Evolutionary conservation across 2,888 invertebrate genomes (phyloP).

Genomic region (Plutella xylostella): DNA sequence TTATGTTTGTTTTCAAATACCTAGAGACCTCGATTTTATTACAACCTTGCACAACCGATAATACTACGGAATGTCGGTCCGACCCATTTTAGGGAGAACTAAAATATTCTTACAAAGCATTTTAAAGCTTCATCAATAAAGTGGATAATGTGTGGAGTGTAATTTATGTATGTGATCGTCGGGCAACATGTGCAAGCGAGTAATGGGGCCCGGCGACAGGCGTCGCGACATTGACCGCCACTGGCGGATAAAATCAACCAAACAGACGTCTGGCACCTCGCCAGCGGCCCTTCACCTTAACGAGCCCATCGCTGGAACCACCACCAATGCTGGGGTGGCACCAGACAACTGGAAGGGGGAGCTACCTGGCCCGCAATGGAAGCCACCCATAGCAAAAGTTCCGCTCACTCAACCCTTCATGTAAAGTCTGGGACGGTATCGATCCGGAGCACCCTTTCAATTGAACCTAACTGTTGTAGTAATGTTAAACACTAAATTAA

Average conservation of each 20-base stretch:
- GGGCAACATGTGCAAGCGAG: slow-evolving; percentile 42
- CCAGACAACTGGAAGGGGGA: no score
- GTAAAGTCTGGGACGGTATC: slow-evolving; percentile 8
- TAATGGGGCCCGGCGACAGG: slow-evolving; percentile 16
- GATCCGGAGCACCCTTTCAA: not conserved
- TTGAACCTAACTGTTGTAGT: no score
- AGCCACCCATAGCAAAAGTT: not conserved
- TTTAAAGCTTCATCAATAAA: no score
- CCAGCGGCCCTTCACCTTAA: slow-evolving; percentile 58
- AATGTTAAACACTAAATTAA: no score
- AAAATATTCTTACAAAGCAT: no score
- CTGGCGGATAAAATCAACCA: slow-evolving; percentile 60
- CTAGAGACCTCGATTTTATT: no score
- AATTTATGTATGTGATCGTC: no score
- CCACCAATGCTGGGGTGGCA: slow-evolving; percentile 9
- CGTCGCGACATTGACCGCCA: slow-evolving; percentile 68
- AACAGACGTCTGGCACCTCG: slow-evolving; percentile 57
- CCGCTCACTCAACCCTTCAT: not conserved
- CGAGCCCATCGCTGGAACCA: slow-evolving; percentile 27
- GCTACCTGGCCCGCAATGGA: not conserved
- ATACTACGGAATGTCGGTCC: no score
- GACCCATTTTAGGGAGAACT: no score
- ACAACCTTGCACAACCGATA: no score
- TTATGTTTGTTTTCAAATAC: slow-evolving; percentile 8
- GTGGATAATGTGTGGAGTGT: no score